These are phyloP conservation scores for Amblyopsis hoosieri DNA, from an alignment of 2,797 vertebrate genomes.

Conservation along the genomic window DNA sequence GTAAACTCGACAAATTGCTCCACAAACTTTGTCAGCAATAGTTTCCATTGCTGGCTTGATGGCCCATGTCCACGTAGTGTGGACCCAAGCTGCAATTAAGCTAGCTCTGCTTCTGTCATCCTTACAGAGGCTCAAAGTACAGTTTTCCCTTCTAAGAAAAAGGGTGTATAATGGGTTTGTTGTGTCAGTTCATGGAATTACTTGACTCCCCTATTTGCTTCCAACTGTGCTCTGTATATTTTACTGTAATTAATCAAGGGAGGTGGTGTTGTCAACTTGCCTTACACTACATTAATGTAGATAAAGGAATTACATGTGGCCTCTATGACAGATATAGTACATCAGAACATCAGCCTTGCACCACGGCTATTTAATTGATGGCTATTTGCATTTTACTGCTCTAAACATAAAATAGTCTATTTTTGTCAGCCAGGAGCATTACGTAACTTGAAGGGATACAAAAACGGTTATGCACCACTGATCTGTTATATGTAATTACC, in stretches of 20 bases:
- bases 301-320: constrained; percentile 42
- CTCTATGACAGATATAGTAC: not conserved
- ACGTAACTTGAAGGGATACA: no score
- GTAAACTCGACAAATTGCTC: constrained; percentile 33
- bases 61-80: constrained; percentile 12
- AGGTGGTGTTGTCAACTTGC: constrained; percentile 9
- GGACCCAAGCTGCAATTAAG: constrained; percentile 23
- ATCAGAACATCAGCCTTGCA: not conserved
- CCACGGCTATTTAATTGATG: not conserved
- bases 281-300: constrained; percentile 39
- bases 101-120: constrained; percentile 41
- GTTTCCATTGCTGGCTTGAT: constrained; percentile 12
- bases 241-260: constrained; percentile 55
- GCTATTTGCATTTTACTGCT: not conserved
- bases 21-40: constrained; percentile 42
- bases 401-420: no score
- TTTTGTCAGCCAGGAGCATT: no score
- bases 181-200: constrained; percentile 65
- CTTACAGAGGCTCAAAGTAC: constrained; percentile 29
- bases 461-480: no score
- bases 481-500: no score
- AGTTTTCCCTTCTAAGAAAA: constrained; percentile 58
- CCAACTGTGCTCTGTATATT: constrained; percentile 34
- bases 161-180: constrained; percentile 51
- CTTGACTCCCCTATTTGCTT: constrained; percentile 46